A percentile compares a stretch with the other conserved stretches of the same genome.
Evolutionary conservation across 2,797 vertebrate genomes (phyloP).

Genomic region (Spheniscus humboldti): DNA sequence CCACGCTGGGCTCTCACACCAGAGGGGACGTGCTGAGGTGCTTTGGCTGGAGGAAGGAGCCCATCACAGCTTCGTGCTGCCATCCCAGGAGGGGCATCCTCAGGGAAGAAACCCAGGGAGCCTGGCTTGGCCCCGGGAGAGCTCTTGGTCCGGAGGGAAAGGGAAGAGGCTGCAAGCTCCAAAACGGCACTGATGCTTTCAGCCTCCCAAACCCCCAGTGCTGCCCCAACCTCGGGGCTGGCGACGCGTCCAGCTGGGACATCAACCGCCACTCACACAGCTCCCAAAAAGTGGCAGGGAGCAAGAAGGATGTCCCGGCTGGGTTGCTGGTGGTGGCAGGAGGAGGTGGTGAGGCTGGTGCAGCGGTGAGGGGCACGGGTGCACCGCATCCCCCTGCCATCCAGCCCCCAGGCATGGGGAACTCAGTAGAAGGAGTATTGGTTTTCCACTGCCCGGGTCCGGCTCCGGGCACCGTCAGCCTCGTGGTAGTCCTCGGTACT

Average conservation of each 20-base stretch:
- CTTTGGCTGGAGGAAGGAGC: background rate
- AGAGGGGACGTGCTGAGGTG: background rate
- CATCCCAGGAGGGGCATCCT: background rate
- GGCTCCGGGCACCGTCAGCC: conserved; percentile 79
- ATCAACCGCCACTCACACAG: rapidly evolving
- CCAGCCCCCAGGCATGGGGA: background rate
- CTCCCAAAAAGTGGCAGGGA: background rate
- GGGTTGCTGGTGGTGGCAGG: background rate
- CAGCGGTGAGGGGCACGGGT: background rate
- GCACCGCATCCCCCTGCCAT: background rate
- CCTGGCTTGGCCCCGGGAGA: background rate
- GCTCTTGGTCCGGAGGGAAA: background rate
- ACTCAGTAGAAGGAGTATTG: conserved; percentile 97
- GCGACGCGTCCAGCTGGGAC: background rate
- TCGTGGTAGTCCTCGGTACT: conserved; percentile 86
- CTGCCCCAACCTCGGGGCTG: background rate
- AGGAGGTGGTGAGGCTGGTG: background rate
- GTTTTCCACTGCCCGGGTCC: conserved; percentile 92
- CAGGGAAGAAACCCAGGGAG: background rate
- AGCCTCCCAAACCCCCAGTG: conserved; percentile 44
- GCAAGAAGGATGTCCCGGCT: rapidly evolving
- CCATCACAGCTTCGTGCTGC: background rate
- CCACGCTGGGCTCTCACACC: background rate
- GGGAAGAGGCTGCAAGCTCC: conserved; percentile 47
- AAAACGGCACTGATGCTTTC: conserved; percentile 61